These are phyloP conservation scores for Hypomecis atomaria DNA, from an alignment of 2,888 invertebrate species.

Conservation along the genomic window DNA sequence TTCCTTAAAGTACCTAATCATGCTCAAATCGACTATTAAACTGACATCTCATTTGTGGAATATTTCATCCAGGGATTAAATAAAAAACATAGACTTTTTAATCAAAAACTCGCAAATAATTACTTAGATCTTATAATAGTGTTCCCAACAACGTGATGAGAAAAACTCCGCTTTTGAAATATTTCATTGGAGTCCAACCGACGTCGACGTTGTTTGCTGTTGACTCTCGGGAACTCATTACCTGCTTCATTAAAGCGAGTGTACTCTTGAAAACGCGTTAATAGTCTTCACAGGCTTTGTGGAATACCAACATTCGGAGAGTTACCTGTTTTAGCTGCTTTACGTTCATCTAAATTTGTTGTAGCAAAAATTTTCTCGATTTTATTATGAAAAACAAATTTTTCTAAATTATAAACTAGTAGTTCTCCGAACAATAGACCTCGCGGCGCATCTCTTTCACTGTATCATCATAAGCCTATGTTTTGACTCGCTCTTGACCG, in stretches of 20 bases:
- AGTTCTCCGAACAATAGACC: too few relatives aligned
- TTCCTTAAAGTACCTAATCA: slow-evolving; percentile 21
- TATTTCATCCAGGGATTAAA: slow-evolving; percentile 8
- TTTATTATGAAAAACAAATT: too few relatives aligned
- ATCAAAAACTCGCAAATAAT: slow-evolving; percentile 8
- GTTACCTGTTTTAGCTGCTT: slow-evolving; percentile 7
- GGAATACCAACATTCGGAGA: slow-evolving; percentile 14
- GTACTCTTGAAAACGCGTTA: slow-evolving; percentile 58
- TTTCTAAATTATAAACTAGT: too few relatives aligned
- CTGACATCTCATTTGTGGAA: slow-evolving; percentile 2
- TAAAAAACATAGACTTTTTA: slow-evolving; percentile 6
- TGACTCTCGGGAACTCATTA: slow-evolving; percentile 70
- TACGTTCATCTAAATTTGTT: slow-evolving; percentile 8
- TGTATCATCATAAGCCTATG: too few relatives aligned
- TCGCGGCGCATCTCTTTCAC: too few relatives aligned
- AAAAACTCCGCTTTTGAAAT: slow-evolving; percentile 44
- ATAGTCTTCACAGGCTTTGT: slow-evolving; percentile 48
- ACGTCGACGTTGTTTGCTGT: slow-evolving; percentile 62
- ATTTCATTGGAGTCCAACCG: slow-evolving; percentile 43
- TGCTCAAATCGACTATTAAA: slow-evolving; percentile 18
- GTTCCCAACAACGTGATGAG: slow-evolving; percentile 34
- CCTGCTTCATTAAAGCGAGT: slow-evolving; percentile 77
- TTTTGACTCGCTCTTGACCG: too few relatives aligned
- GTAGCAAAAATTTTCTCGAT: too few relatives aligned
- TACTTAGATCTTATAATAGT: slow-evolving; percentile 21